Conservation (phyloP, 2,888 invertebrate species). For the Athetis lepigone region DNA sequence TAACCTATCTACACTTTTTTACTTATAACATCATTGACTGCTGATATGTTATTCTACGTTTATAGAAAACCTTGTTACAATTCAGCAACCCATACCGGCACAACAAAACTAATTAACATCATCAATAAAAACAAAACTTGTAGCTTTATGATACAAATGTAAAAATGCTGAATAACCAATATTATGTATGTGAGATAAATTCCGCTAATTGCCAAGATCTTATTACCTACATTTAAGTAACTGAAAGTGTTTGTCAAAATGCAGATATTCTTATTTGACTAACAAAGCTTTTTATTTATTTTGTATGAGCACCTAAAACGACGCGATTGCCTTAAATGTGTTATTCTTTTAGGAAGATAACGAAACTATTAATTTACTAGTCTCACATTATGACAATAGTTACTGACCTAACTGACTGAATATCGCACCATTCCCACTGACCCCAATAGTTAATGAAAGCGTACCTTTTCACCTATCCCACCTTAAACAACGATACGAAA, state of each 20-base stretch:
- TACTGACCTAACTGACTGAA: constrained; percentile 71
- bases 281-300: constrained; percentile 35
- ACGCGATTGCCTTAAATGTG: constrained; percentile 54
- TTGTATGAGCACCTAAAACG: constrained; percentile 38
- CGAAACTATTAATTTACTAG: constrained; percentile 55
- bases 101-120: constrained; percentile 19
- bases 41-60: constrained; percentile 5
- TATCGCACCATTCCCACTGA: constrained; percentile 76
- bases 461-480: constrained; percentile 79
- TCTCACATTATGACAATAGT: constrained; percentile 70
- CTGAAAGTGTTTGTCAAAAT: constrained; percentile 9
- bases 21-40: not conserved
- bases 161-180: constrained; percentile 27
- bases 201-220: constrained; percentile 37
- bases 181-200: constrained; percentile 17
- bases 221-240: constrained; percentile 28
- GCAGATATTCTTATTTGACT: constrained; percentile 28
- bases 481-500: constrained; percentile 75
- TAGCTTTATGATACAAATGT: constrained; percentile 34
- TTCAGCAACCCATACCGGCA: not conserved
- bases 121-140: constrained; percentile 24
- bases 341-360: constrained; percentile 57
- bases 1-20: too few species aligned
- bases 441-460: constrained; percentile 71
- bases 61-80: constrained; percentile 27